Evolutionary conservation across 1,140 invertebrate genomes (phyloP).

Genomic region (Nasonia giraulti): DNA sequence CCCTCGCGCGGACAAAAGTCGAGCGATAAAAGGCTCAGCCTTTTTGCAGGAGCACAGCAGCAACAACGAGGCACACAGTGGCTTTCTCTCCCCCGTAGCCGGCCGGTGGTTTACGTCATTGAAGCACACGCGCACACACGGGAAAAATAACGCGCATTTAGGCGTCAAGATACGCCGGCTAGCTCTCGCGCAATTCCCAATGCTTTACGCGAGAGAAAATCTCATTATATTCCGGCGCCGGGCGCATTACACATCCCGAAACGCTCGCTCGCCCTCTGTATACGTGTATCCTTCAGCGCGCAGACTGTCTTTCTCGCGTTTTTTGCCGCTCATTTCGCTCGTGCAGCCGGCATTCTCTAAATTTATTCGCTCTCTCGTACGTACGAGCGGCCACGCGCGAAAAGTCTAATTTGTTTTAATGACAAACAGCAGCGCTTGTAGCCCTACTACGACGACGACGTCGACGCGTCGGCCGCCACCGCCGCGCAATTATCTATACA

Average conservation of each 20-base stretch:
- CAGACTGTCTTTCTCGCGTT: conserved; percentile 52
- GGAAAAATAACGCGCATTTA: conserved; percentile 72
- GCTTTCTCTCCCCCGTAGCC: too few species aligned
- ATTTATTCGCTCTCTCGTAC: conserved; percentile 41
- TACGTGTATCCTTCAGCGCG: conserved; percentile 49
- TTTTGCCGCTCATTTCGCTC: conserved; percentile 45
- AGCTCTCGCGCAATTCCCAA: conserved; percentile 61
- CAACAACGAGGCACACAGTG: neutral
- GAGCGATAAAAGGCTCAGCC: conserved; percentile 5
- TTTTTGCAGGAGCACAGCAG: neutral
- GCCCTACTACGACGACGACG: neutral
- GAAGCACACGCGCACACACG: neutral
- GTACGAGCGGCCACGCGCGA: conserved; percentile 28
- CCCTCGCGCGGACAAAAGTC: neutral
- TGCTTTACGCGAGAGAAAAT: conserved; percentile 73
- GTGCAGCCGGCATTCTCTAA: conserved; percentile 39
- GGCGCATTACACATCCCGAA: conserved; percentile 70
- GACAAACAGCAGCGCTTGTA: conserved; percentile 38
- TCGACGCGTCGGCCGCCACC: neutral
- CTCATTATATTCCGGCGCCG: conserved; percentile 71
- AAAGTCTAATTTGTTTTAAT: conserved; percentile 53
- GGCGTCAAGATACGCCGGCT: conserved; percentile 60
- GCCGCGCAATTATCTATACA: conserved; percentile 45
- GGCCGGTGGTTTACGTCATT: neutral
- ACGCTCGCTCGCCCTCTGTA: conserved; percentile 57